Evolutionary conservation across 2,888 invertebrate species (phyloP).

Genomic region (Vanessa cardui): DNA sequence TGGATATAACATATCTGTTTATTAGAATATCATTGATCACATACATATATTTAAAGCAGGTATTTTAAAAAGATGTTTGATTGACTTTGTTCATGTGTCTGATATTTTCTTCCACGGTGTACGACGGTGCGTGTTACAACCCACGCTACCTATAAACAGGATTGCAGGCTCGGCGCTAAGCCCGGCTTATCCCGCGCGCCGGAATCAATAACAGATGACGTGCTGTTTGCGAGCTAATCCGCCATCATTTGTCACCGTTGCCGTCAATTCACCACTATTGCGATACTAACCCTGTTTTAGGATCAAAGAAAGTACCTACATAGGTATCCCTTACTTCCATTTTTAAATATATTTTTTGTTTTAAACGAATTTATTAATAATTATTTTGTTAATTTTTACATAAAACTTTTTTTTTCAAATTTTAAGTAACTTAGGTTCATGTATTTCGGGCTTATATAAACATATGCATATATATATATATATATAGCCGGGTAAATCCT

Average conservation of each 20-base stretch:
- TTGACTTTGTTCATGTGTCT: too few relatives aligned
- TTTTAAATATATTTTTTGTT: background rate
- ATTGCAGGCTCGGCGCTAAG: slow-evolving; percentile 14
- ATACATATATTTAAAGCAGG: too few relatives aligned
- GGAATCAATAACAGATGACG: slow-evolving; percentile 16
- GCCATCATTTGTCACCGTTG: slow-evolving; percentile 7
- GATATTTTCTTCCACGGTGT: background rate
- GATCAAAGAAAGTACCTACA: background rate
- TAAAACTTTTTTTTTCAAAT: too few relatives aligned
- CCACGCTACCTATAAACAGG: background rate
- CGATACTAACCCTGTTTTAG: background rate
- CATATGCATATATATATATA: too few relatives aligned
- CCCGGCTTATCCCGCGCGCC: slow-evolving; percentile 14
- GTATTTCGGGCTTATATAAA: too few relatives aligned
- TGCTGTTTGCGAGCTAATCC: slow-evolving; percentile 6
- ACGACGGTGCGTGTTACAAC: background rate
- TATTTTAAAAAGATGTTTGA: too few relatives aligned
- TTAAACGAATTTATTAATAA: too few relatives aligned
- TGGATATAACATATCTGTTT: too few relatives aligned
- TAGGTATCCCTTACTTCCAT: background rate
- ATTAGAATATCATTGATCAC: too few relatives aligned
- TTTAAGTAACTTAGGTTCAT: too few relatives aligned
- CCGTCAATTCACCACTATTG: background rate
- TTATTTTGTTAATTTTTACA: too few relatives aligned
- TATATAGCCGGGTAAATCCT: too few relatives aligned